These are phyloP conservation scores for Heliconius ismenius DNA, from an alignment of 2,888 invertebrate genomes.

Conservation along the genomic window DNA sequence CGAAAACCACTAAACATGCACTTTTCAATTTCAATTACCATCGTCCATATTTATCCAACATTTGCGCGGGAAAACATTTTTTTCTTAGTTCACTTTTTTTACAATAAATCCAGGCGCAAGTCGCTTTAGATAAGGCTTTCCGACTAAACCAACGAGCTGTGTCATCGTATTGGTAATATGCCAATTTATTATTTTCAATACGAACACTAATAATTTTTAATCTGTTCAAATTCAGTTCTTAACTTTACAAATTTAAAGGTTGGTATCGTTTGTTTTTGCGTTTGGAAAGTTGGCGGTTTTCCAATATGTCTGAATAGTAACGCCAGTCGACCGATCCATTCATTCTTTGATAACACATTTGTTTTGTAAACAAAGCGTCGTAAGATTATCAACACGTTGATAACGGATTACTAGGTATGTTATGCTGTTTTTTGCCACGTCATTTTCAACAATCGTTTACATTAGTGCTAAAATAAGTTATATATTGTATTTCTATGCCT, in stretches of 20 bases:
- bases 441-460: neutral
- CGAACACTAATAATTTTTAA: conserved; percentile 17
- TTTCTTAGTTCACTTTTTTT: conserved; percentile 50
- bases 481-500: too few species aligned
- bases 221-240: conserved; percentile 11
- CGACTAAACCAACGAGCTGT: conserved; percentile 58
- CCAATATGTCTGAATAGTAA: conserved; percentile 54
- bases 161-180: conserved; percentile 62
- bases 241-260: conserved; percentile 1
- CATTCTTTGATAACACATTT: conserved; percentile 60
- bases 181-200: conserved; percentile 52
- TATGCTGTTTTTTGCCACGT: neutral
- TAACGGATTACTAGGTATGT: conserved; percentile 35
- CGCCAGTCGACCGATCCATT: conserved; percentile 44
- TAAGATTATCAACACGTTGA: conserved; percentile 55
- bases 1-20: conserved; percentile 54
- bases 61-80: conserved; percentile 67
- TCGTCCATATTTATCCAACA: conserved; percentile 71
- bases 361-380: conserved; percentile 73
- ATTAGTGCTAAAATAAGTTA: neutral
- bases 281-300: conserved; percentile 57
- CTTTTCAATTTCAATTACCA: conserved; percentile 51
- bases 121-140: conserved; percentile 55
- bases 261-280: conserved; percentile 31
- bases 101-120: conserved; percentile 50